Percentiles rank a stretch among this genome's conserved stretches.
Conservation (phyloP, 2,888 invertebrate species). For the Drosophila maculinotata region DNA sequence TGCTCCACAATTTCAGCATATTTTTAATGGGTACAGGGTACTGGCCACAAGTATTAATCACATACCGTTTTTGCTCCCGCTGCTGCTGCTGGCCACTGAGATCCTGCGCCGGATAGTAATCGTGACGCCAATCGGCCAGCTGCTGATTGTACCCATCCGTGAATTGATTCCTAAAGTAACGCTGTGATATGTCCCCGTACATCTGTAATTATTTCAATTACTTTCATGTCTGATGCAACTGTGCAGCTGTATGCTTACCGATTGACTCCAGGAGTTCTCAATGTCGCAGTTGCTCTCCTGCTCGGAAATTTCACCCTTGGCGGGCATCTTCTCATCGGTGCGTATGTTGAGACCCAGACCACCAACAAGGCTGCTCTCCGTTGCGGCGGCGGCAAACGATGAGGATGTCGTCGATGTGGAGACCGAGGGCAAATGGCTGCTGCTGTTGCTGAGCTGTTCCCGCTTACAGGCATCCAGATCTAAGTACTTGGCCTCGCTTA, state of each 20-base stretch:
- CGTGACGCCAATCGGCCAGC: slow-evolving; percentile 82
- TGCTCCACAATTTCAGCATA: no score
- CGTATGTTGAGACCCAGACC: slow-evolving; percentile 89
- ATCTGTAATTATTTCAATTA: slow-evolving; percentile 58
- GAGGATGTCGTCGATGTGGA: slow-evolving; percentile 79
- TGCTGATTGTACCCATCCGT: slow-evolving; percentile 74
- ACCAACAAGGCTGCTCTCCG: slow-evolving; percentile 83
- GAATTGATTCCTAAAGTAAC: slow-evolving; percentile 80
- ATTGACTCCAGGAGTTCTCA: slow-evolving; percentile 89
- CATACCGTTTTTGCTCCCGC: slow-evolving; percentile 75
- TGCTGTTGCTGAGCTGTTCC: slow-evolving; percentile 69
- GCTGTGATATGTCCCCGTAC: slow-evolving; percentile 83
- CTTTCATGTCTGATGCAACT: neutral
- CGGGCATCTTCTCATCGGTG: slow-evolving; percentile 94
- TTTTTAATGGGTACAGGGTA: no score
- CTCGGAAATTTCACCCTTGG: slow-evolving; percentile 93
- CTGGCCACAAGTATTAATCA: no score
- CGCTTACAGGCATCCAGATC: slow-evolving; percentile 84
- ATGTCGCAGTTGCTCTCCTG: slow-evolving; percentile 94
- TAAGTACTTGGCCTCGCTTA: slow-evolving; percentile 83
- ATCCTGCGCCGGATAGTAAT: slow-evolving; percentile 83
- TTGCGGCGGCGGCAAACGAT: slow-evolving; percentile 83
- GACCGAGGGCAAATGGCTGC: slow-evolving; percentile 68
- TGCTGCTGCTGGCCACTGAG: slow-evolving; percentile 72
- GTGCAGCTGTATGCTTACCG: slow-evolving; percentile 86